Base-by-base conservation (phyloP, 2,888 invertebrate species). In the Microctonus brassicae region DNA sequence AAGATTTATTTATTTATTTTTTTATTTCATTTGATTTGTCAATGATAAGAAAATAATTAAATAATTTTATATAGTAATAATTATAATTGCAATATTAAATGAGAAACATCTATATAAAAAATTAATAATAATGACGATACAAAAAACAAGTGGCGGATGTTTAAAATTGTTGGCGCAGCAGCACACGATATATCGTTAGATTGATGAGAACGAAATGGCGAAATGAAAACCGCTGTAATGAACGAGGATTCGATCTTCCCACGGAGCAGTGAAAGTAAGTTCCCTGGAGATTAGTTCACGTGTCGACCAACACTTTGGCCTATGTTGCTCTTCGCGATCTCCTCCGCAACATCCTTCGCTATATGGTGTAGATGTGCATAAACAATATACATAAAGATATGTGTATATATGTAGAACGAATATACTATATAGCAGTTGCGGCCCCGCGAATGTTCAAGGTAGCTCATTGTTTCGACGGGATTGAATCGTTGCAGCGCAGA, bases 251-350 rank as follows among this genome's bases (percentile, higher is more conserved):
- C 64, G 70, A 73, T 79, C 82, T 83, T 83, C 82, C 80, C 82
- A 82, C 82, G 81, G 75, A 78, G 78, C 81, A 78, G 83, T 84
- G 84, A 83, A 84, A 84, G 84, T 82, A 72, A 80, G 74, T 74
- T 76, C 70, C 60, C 53, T 61, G 55, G 74, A 80, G 80, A 80
- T 82, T 79, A 79, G 80, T 80, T 81, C 78, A 80, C 79, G 80
- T 77, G 79, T 78, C 78, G 76, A 76, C 79, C 77, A 75, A 77
- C 77, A 79, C 77, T 77, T 75, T 75, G 75, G 74, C 75, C 67
- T 69, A 73, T 74, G 55, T 55, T 60, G 58, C 24, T 66, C 61
- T 52, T 6, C 39, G 55, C 33, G 76, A 71, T 76, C 77, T 77
- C 76, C 78, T 79, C 77, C 74, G 77, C 73, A 75, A 77, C 75